These are phyloP conservation scores for Neuroscelio doddi DNA, from an alignment of 2,888 invertebrate genomes.

Conservation along the genomic window DNA sequence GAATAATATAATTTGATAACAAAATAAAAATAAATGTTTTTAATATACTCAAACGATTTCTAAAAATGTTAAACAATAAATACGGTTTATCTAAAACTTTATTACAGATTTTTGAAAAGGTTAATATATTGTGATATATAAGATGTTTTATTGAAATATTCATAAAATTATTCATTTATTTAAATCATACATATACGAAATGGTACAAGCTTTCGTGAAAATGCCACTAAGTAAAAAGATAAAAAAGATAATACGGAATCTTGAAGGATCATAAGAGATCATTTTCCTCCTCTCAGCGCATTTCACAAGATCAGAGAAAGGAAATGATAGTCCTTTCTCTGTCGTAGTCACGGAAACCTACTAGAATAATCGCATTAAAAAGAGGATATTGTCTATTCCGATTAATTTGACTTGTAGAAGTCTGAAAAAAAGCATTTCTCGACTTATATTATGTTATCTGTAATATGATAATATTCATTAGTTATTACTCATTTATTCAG, in stretches of 20 bases:
- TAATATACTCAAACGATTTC: no score
- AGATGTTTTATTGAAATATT: no score
- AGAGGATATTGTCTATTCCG: slow-evolving; percentile 53
- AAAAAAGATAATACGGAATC: slow-evolving; percentile 49
- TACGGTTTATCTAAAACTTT: no score
- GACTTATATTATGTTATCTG: no score
- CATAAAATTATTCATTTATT: no score
- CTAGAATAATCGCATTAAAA: slow-evolving; percentile 55
- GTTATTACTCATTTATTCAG: no score
- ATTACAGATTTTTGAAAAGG: no score
- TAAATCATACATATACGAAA: background rate
- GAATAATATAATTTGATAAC: background rate
- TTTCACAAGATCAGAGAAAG: slow-evolving; percentile 10
- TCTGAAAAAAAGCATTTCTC: background rate
- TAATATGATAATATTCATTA: no score
- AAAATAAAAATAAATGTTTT: slow-evolving; percentile 3
- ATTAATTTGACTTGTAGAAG: slow-evolving; percentile 49
- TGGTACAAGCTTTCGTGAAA: slow-evolving; percentile 7
- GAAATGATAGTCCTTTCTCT: slow-evolving; percentile 17
- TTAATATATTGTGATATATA: no score
- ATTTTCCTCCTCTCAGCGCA: slow-evolving; percentile 15
- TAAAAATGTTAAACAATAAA: no score
- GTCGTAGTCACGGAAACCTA: slow-evolving; percentile 5
- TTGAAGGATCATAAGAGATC: slow-evolving; percentile 55
- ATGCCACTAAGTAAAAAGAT: slow-evolving; percentile 32